Conservation (phyloP, 2,888 invertebrate genomes). For the Nomada lathburiana region DNA sequence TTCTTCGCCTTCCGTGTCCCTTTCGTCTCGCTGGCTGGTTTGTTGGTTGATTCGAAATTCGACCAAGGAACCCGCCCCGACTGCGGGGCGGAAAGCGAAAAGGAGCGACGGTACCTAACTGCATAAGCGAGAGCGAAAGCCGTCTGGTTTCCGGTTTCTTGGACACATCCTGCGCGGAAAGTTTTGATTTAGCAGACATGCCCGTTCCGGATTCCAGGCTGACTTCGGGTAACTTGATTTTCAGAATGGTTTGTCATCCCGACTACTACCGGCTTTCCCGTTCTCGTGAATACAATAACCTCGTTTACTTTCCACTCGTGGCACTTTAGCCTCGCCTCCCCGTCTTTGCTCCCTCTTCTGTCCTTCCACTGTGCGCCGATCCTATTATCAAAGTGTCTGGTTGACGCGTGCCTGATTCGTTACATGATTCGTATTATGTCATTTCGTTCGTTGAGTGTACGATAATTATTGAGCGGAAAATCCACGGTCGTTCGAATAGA, state of each 20-base stretch:
- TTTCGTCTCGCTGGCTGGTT: constrained; percentile 46
- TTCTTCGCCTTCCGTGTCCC: constrained; percentile 49
- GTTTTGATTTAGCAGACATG: constrained; percentile 71
- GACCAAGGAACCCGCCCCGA: constrained; percentile 56
- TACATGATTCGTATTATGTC: not conserved
- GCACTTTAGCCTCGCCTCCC: constrained; percentile 26
- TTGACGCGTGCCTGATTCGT: constrained; percentile 19
- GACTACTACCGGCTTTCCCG: constrained; percentile 42
- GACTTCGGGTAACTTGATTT: constrained; percentile 59
- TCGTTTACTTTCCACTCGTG: constrained; percentile 22
- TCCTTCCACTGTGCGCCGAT: not conserved
- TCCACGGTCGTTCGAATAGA: constrained; percentile 52
- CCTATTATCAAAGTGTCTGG: constrained; percentile 1
- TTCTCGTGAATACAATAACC: constrained; percentile 48
- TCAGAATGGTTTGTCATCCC: constrained; percentile 61
- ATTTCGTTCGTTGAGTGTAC: not conserved
- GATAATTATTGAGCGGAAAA: constrained; percentile 66
- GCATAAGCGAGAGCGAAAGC: constrained; percentile 11
- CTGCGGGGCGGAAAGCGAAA: constrained; percentile 29
- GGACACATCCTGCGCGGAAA: constrained; percentile 70
- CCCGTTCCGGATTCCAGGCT: constrained; percentile 23
- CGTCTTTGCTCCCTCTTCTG: not conserved
- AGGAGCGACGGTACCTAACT: constrained; percentile 17
- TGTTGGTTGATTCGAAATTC: constrained; percentile 57
- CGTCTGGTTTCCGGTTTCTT: constrained; percentile 68